phyloP scores from a whole-genome alignment of 2,113 vertebrate species.

The Caloenas nicobarica region DNA sequence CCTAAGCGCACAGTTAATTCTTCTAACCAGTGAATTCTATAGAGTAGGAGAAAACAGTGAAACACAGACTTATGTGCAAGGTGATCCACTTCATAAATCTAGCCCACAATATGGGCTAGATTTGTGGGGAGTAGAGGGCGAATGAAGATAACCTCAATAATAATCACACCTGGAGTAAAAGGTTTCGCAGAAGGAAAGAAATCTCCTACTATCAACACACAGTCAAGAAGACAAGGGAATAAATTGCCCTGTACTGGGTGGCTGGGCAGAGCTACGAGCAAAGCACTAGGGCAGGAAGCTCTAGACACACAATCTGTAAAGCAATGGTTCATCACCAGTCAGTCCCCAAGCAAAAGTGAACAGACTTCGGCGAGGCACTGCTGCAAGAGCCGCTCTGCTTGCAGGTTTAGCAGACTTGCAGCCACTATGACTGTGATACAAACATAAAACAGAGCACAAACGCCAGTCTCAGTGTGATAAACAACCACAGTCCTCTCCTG shows the following conservation, averaged over 20 bases:
- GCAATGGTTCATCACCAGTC: neutral
- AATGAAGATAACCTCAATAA: neutral
- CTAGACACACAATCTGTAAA: neutral
- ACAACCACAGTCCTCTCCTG: neutral
- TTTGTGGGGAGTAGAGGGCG: rapidly evolving
- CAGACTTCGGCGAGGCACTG: neutral
- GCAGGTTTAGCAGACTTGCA: neutral
- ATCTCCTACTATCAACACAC: neutral
- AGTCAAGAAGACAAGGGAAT: neutral
- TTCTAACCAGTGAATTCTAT: neutral
- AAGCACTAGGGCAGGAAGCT: neutral
- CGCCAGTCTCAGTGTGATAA: neutral
- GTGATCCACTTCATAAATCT: neutral
- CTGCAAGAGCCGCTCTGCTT: neutral
- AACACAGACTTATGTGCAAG: neutral
- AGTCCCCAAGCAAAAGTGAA: neutral
- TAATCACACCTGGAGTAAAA: neutral
- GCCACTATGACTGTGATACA: neutral
- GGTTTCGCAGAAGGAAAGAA: neutral
- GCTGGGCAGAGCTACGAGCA: neutral
- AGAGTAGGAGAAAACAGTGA: neutral
- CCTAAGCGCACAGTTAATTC: neutral
- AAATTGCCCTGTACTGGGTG: neutral
- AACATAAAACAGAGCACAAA: neutral
- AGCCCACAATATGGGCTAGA: neutral